Evolutionary conservation across 2,888 invertebrate genomes (phyloP), one percentile per base, ranked within the genome.

Genomic region (Megalurothrips usitatus): DNA sequence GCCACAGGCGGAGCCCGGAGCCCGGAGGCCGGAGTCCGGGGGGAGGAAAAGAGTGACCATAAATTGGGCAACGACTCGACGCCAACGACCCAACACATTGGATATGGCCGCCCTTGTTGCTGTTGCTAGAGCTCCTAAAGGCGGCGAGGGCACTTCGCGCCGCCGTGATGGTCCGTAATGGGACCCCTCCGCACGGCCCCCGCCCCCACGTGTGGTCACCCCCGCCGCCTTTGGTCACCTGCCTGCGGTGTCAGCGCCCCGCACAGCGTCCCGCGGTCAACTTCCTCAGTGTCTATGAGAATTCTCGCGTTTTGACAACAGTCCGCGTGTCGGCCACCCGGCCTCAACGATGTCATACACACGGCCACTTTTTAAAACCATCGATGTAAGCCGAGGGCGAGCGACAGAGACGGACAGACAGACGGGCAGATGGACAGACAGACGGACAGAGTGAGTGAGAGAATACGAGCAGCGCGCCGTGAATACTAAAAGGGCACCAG

Each of bases 11-110:
- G 34, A 2, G 34, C 34, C 34, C 34, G 0, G 19, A 12, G 58
- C 14, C 14, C 58, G n/a, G n/a, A n/a, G n/a, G n/a, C n/a, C n/a
- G n/a, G n/a, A n/a, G n/a, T n/a, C 34, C 34, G 6, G 34, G 6
- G 34, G 6, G 34, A 6, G 34, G 34, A 58, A 58, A 58, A 58
- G 19, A 58, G 58, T 58, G 58, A 58, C 58, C 58, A 19, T 58
- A 58, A 58, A 58, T 58, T 58, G 58, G 58, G 58, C 58, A 58
- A 58, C 58, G 58, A 58, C 58, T 58, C 58, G 58, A 9, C 58
- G 58, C 58, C 58, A 58, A 58, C 58, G 58, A 58, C 58, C 52
- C 58, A 58, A 19, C 58, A 9, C 14, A 9, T 43, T 17, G 58
- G 58, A 58, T 58, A 58, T 19, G 52, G 52, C 52, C 52, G 34